Base-by-base conservation (phyloP, 2,888 invertebrate genomes). In the Cosmia trapezina region DNA sequence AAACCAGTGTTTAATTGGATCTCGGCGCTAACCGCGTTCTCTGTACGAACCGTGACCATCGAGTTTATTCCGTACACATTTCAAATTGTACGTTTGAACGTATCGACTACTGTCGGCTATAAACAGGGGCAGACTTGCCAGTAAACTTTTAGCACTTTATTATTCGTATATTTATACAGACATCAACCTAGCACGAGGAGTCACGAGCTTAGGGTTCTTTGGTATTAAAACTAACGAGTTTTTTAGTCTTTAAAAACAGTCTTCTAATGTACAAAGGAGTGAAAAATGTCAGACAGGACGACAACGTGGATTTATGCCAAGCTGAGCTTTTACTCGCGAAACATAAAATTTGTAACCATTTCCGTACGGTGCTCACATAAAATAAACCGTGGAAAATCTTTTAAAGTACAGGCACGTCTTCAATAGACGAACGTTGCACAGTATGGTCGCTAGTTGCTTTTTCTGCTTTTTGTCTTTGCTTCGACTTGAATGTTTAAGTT, bases 301-400 rank as follows among this genome's bases (percentile, higher is more conserved):
- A 83, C 76, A 68, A 45, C 61, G 54, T 65, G 53, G 51, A 83
- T 80, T 83, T 73, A 80, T 73, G 70, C 65, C 63, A 63, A 69
- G 64, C n/a, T 41, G 28, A 45, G 73, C 65, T 70, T 77, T 75
- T 81, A 75, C 70, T 71, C 49, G 65, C 53, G 54, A 69, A 76
- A 84, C 78, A 76, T 81, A 81, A 76, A 76, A 75, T 81, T 73
- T 83, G 68, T 83, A 73, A 76, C 81, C 82, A 81, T 84, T 76
- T 84, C 70, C 68, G 79, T 84, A 70, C 60, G 56, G 81, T 83
- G 67, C 64, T 70, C 70, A 83, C 83, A 66, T 73, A 69, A 76
- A 80, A 69, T 73, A 62, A 70, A 77, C 77, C 81, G 70, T 77
- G 62, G 73, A 73, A 69, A 80, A 76, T 82, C 47, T 64, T 64